Percentiles rank a stretch among this genome's conserved stretches.
These are phyloP conservation scores for Australoheros facetus DNA, from an alignment of 2,797 vertebrate species.

Conservation along the genomic window DNA sequence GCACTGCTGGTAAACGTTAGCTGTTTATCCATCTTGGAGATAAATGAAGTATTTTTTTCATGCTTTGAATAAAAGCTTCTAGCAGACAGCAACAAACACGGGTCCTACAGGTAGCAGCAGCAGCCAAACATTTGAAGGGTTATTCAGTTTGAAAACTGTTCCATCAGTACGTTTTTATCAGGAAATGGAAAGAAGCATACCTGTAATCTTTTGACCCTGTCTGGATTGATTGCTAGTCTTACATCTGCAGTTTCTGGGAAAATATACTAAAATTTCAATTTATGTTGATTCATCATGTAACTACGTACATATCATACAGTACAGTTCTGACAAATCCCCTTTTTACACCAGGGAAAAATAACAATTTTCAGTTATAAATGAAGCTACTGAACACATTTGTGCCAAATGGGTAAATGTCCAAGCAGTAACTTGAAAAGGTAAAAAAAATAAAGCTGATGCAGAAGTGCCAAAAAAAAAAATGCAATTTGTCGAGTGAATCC, in stretches of 20 bases:
- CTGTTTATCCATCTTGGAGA: conserved; percentile 51
- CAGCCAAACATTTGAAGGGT: conserved; percentile 17
- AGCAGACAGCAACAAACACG: conserved; percentile 42
- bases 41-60: conserved; percentile 48
- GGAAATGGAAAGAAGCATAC: background rate
- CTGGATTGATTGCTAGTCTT: background rate
- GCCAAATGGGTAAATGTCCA: background rate
- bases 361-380: background rate
- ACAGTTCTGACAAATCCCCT: background rate
- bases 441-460: background rate
- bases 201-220: background rate
- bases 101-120: conserved; percentile 45
- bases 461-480: background rate
- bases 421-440: background rate
- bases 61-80: conserved; percentile 24
- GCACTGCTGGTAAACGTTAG: conserved; percentile 52
- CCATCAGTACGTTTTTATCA: background rate
- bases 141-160: conserved; percentile 6
- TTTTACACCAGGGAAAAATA: background rate
- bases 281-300: background rate
- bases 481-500: background rate
- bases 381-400: background rate
- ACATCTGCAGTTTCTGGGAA: background rate
- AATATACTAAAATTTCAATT: background rate
- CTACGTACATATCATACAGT: too few relatives aligned